Percentiles rank a stretch among this genome's conserved stretches.
Conservation (phyloP, 2,797 vertebrate genomes). For the Megalops cyprinoides region DNA sequence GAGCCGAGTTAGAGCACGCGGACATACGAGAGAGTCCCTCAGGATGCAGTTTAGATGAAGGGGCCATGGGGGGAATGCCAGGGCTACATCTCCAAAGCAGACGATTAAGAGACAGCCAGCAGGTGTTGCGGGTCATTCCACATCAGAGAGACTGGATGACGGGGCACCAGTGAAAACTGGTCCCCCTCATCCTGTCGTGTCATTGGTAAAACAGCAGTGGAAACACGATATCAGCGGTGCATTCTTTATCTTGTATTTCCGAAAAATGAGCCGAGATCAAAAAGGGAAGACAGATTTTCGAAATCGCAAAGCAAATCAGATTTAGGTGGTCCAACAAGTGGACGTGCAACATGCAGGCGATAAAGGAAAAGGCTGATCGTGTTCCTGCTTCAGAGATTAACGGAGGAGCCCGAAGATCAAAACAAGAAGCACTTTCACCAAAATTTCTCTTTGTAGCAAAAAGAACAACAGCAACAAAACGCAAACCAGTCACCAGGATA, state of each 20-base stretch:
- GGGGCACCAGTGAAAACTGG: background rate
- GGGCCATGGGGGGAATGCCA: background rate
- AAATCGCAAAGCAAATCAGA: slow-evolving; percentile 46
- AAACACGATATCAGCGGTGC: background rate
- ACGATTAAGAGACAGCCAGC: background rate
- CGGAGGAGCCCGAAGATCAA: slow-evolving; percentile 72
- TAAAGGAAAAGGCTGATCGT: slow-evolving; percentile 16
- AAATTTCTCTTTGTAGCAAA: slow-evolving; percentile 64
- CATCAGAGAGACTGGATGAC: background rate
- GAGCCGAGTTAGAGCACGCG: background rate
- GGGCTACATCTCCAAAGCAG: background rate
- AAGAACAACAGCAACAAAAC: slow-evolving; percentile 29
- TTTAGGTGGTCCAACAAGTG: slow-evolving; percentile 11
- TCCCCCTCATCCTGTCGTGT: background rate
- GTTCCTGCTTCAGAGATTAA: slow-evolving; percentile 33
- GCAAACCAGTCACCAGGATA: slow-evolving; percentile 21
- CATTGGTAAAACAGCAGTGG: background rate
- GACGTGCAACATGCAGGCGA: slow-evolving; percentile 1
- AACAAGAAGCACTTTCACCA: slow-evolving; percentile 66
- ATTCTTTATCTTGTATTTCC: background rate
- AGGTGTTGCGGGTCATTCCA: background rate
- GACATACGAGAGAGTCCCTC: background rate
- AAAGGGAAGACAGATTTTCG: slow-evolving; percentile 47
- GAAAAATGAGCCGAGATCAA: slow-evolving; percentile 57
- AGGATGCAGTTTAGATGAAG: too few relatives aligned